Conservation (phyloP, 2,888 invertebrate species). For the Beris chalybata region DNA sequence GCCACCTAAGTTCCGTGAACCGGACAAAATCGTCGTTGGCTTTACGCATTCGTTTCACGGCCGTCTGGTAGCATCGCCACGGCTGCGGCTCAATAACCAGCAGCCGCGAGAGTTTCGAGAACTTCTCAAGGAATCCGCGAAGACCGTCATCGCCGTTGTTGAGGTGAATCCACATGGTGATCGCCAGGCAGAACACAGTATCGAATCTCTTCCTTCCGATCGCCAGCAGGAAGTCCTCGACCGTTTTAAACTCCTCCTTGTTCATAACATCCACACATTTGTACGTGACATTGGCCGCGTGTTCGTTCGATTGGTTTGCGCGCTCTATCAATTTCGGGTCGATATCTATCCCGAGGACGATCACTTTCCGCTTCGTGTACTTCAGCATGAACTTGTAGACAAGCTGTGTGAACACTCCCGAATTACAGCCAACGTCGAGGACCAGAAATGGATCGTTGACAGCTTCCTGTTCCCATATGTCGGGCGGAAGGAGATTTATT, state of each 20-base stretch:
- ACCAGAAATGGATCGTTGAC: constrained; percentile 55
- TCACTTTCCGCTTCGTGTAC: constrained; percentile 39
- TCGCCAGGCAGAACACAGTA: constrained; percentile 76
- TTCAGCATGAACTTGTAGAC: constrained; percentile 59
- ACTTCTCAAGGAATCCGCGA: constrained; percentile 62
- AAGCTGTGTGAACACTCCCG: constrained; percentile 71
- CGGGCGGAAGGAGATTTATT: constrained; percentile 63
- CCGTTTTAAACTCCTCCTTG: constrained; percentile 48
- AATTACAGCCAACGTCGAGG: constrained; percentile 78
- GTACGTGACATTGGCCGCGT: constrained; percentile 59
- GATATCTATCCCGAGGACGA: constrained; percentile 70
- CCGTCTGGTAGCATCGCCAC: constrained; percentile 81
- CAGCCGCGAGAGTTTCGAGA: constrained; percentile 60
- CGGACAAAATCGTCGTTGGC: constrained; percentile 63
- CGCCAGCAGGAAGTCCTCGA: constrained; percentile 59
- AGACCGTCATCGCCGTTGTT: constrained; percentile 79
- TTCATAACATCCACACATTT: constrained; percentile 65
- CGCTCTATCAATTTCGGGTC: constrained; percentile 70
- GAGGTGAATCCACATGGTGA: constrained; percentile 90
- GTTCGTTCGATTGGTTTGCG: constrained; percentile 61
- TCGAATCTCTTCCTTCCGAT: constrained; percentile 62
- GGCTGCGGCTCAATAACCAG: constrained; percentile 81
- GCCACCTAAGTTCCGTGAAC: constrained; percentile 63
- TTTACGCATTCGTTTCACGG: constrained; percentile 70
- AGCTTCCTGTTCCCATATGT: constrained; percentile 56